A percentile compares a stretch with the other conserved stretches of the same genome.
These are phyloP conservation scores for Halcyon leucocephala DNA, from an alignment of 2,797 vertebrate species.

Conservation along the genomic window DNA sequence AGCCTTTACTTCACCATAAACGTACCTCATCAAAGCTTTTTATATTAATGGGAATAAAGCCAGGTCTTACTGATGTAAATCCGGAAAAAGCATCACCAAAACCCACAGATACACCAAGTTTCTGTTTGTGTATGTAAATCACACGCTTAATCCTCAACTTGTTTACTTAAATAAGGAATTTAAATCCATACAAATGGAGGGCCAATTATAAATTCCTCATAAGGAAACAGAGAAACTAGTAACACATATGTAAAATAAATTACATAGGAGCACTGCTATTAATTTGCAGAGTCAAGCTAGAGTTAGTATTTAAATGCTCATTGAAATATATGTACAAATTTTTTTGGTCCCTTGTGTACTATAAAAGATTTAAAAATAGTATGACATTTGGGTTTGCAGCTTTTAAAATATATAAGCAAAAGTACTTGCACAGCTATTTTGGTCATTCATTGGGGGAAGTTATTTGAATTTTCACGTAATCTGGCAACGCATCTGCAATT, in stretches of 20 bases:
- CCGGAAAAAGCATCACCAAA: neutral
- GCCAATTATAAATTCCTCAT: neutral
- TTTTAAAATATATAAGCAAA: neutral
- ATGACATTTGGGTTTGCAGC: neutral
- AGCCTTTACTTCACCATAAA: neutral
- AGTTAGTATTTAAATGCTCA: neutral
- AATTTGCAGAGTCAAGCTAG: neutral
- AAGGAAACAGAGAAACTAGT: neutral
- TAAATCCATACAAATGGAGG: neutral
- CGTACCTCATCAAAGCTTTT: neutral
- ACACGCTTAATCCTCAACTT: neutral
- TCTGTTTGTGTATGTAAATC: neutral
- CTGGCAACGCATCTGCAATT: conserved; percentile 2
- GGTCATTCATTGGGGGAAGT: neutral
- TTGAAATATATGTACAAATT: neutral
- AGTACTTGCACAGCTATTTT: neutral
- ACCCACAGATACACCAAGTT: neutral
- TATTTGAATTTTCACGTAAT: neutral
- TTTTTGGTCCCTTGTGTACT: neutral
- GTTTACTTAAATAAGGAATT: neutral
- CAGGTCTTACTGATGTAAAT: neutral
- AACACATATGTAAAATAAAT: neutral
- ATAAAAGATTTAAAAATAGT: conserved; percentile 6
- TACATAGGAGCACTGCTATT: neutral
- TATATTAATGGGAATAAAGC: neutral